A percentile compares a stretch with the other conserved stretches of the same genome.
Evolutionary conservation across 2,113 vertebrate genomes (phyloP).

Genomic region (Fukomys damarensis): DNA sequence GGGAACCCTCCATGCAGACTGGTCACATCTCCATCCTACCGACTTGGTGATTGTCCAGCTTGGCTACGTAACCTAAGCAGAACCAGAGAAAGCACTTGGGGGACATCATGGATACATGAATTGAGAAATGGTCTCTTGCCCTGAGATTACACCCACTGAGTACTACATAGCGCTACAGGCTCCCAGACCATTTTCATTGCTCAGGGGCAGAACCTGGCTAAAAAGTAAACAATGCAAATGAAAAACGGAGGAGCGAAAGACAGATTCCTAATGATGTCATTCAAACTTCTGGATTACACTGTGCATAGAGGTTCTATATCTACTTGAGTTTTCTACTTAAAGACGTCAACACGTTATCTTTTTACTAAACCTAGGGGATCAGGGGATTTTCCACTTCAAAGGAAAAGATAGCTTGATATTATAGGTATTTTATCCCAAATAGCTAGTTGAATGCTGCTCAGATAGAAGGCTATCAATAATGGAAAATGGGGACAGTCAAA

Average conservation of each 20-base stretch:
- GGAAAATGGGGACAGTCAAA: background rate
- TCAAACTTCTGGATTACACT: background rate
- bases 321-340: background rate
- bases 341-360: background rate
- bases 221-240: background rate
- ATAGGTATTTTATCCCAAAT: background rate
- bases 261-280: background rate
- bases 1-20: background rate
- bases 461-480: background rate
- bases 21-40: too few species aligned
- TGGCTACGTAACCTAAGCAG: background rate
- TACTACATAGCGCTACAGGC: background rate
- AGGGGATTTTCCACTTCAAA: background rate
- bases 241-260: background rate
- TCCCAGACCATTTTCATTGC: background rate
- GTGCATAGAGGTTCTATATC: background rate
- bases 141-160: background rate
- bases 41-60: background rate
- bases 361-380: background rate
- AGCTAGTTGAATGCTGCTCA: background rate
- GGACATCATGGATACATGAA: background rate
- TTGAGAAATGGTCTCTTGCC: background rate
- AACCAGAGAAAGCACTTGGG: background rate
- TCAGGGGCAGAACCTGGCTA: background rate
- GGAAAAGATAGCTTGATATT: background rate